These are phyloP conservation scores for Panurus biarmicus DNA, from an alignment of 2,113 vertebrate species.

Conservation along the genomic window DNA sequence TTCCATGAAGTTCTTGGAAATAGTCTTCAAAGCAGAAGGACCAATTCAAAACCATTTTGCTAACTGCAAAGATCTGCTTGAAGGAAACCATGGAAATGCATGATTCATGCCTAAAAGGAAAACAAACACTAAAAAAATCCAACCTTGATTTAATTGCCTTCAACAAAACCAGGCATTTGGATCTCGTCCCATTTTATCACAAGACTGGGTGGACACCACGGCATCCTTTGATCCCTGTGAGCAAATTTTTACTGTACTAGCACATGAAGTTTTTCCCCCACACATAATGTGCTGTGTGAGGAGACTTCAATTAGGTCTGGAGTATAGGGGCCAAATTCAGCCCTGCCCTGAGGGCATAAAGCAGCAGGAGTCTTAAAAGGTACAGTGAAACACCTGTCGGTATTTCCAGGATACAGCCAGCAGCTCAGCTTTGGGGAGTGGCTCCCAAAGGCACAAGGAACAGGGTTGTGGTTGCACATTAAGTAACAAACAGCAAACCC, in stretches of 20 bases:
- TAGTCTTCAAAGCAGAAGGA: not conserved
- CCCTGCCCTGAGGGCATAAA: too few relatives aligned
- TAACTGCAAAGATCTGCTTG: not conserved
- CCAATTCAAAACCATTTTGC: not conserved
- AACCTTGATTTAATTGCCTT: not conserved
- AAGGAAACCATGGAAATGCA: not conserved
- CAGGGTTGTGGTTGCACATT: not conserved
- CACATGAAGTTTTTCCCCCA: not conserved
- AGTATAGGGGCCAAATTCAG: too few relatives aligned
- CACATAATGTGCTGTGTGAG: not conserved
- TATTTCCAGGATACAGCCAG: too few relatives aligned
- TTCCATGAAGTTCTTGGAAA: not conserved
- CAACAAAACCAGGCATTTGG: not conserved
- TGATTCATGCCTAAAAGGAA: not conserved
- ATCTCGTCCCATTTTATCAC: not conserved
- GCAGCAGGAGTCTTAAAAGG: too few relatives aligned
- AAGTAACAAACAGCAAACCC: not conserved
- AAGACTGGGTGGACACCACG: accelerated
- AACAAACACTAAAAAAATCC: not conserved
- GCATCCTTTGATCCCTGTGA: not conserved
- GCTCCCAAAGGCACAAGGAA: not conserved
- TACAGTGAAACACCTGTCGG: too few relatives aligned
- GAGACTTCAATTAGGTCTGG: not conserved
- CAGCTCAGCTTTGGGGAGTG: too few relatives aligned
- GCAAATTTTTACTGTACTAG: not conserved